These are phyloP conservation scores for Epinephelus moara DNA, from an alignment of 2,113 vertebrate species.

Conservation along the genomic window DNA sequence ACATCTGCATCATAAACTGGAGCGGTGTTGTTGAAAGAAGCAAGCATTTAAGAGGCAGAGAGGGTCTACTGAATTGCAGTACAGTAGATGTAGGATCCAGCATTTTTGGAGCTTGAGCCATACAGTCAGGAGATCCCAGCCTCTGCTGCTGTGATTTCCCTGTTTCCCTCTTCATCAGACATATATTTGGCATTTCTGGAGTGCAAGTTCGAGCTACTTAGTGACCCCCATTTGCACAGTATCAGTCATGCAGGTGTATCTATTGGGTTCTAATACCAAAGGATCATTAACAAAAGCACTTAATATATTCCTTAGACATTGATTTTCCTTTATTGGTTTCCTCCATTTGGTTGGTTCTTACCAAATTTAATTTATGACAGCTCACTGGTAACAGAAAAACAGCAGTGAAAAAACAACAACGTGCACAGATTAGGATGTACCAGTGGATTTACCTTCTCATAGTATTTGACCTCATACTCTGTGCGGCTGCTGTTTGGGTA, in stretches of 20 bases:
- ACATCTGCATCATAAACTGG: no score
- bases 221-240: no score
- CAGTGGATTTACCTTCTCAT: constrained; percentile 89
- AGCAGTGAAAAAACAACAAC: background rate
- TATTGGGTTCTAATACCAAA: background rate
- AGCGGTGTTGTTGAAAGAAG: background rate
- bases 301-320: background rate
- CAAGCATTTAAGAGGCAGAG: background rate
- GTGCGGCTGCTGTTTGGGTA: constrained; percentile 87
- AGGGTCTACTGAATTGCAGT: background rate
- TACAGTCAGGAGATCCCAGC: no score
- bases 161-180: background rate
- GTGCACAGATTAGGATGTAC: background rate
- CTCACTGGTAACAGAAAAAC: background rate
- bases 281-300: background rate
- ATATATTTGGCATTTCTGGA: background rate
- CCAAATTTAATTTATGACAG: background rate
- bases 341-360: background rate
- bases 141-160: no score
- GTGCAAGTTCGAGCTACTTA: background rate
- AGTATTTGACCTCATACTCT: constrained; percentile 96
- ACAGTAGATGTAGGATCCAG: background rate
- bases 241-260: background rate
- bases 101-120: background rate
- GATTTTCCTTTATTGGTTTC: background rate